Base-by-base conservation (phyloP, 2,113 vertebrate species). In the Tyrannus savana region DNA sequence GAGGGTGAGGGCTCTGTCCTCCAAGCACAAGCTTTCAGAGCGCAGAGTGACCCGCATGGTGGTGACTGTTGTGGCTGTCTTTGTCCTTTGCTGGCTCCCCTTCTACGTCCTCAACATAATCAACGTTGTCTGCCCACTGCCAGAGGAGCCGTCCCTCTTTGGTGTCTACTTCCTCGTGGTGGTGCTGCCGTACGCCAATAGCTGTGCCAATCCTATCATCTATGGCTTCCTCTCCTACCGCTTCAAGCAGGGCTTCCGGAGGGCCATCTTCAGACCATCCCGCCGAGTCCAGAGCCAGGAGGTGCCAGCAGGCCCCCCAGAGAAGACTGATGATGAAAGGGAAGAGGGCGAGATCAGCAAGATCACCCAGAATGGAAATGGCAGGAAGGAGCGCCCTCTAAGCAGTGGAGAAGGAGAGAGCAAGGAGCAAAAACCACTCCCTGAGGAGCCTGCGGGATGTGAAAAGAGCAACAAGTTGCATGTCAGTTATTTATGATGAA, bases 221-320 rank as follows among this genome's bases (percentile, higher is more conserved):
- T 99, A 99, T 0, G 99, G 99, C 77, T 99, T 99, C 96, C 98
- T 99, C 79, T 99, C 99, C 25, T 99, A 99, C 89, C 99, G 99
- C 96, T 99, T 99, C 97, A 99, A 99, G 97, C 98, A 99, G 90
- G 99, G 99, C 68, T 99, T 99, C 97, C 97, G 98, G 78, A 98
- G 98, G 90, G 98, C 98, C 66, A 97, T 99, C 96, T 98, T 99
- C 82, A 98, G 99, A 44, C 97, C 99, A 0, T 99, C 98, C 19
- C 97, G 99, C 23, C 98, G 98, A 5, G 98, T 99, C 41, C 97
- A 98, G 77, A 98, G 94, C 97, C 98, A 98, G 85, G 98, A 98
- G 55, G 95, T 96, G 46, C 96, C 91, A 1, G 90, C 80, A 0
- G 91, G 96, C 25, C 82, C 89, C 58, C 90, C 91, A 1, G 98